Percentiles rank a stretch among this genome's conserved stretches.
phyloP scores from a whole-genome alignment of 2,888 invertebrate species.

The Hirtodrosophila trivittata region DNA sequence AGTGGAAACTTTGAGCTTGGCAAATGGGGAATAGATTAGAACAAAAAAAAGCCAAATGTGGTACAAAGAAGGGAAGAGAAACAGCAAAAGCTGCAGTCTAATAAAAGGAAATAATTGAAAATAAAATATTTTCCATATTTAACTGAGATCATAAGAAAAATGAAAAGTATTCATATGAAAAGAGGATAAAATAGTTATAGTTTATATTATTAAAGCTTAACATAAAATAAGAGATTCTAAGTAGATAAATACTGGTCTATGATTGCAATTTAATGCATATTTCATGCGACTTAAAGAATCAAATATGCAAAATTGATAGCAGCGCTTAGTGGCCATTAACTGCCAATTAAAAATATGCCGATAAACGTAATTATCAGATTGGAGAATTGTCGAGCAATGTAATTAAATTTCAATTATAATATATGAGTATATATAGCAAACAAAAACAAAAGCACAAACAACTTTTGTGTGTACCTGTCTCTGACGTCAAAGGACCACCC shows the following conservation, averaged over 20 bases:
- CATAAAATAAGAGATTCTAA: too few relatives aligned
- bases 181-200: background rate
- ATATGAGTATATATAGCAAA: conserved; percentile 33
- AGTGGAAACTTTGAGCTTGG: conserved; percentile 12
- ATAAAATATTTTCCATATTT: too few relatives aligned
- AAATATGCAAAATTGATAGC: conserved; percentile 32
- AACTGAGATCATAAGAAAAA: too few relatives aligned
- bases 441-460: conserved; percentile 51
- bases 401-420: conserved; percentile 75
- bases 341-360: conserved; percentile 66
- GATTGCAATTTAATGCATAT: too few relatives aligned
- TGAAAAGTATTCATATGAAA: background rate
- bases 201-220: background rate
- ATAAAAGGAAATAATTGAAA: too few relatives aligned
- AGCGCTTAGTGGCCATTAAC: conserved; percentile 59
- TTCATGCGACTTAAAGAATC: too few relatives aligned
- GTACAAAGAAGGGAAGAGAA: too few relatives aligned
- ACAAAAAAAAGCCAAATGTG: too few relatives aligned
- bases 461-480: too few relatives aligned
- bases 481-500: conserved; percentile 15
- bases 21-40: background rate
- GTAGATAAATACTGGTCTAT: too few relatives aligned
- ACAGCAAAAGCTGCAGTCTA: too few relatives aligned
- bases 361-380: conserved; percentile 64
- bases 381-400: conserved; percentile 45